Evolutionary conservation across 2,113 vertebrate genomes (phyloP).

Genomic region (Cricetomys ansorgei): DNA sequence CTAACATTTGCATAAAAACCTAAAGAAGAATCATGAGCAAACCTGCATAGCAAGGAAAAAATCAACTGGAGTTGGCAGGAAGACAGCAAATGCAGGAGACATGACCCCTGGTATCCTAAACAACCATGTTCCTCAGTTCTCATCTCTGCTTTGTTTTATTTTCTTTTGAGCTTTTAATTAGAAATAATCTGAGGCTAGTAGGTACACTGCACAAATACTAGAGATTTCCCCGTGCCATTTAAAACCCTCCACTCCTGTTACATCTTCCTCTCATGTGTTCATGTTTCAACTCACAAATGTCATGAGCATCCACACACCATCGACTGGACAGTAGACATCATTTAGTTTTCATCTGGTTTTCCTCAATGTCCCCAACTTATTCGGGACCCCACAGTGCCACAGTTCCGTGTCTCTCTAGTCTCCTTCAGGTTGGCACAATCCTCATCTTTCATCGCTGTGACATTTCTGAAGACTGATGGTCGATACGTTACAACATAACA

Average conservation of each 20-base stretch:
- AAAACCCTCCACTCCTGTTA: too few relatives aligned
- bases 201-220: not conserved
- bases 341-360: not conserved
- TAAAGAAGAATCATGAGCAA: not conserved
- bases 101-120: not conserved
- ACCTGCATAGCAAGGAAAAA: not conserved
- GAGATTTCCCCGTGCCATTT: not conserved
- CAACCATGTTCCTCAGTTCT: not conserved
- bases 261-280: not conserved
- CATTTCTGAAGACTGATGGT: not conserved
- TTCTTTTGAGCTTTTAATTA: not conserved
- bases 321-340: not conserved
- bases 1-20: not conserved
- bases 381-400: not conserved
- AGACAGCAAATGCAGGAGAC: not conserved
- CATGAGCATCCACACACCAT: not conserved
- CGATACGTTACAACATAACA: not conserved
- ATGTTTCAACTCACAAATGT: not conserved
- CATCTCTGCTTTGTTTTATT: not conserved
- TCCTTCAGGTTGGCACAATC: not conserved
- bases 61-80: not conserved
- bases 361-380: not conserved
- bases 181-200: constrained; percentile 10
- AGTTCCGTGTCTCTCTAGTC: not conserved
- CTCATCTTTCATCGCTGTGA: not conserved